Evolutionary conservation across 2,888 invertebrate genomes (phyloP), one percentile per base, ranked within the genome.

Genomic region (Mimas tiliae): DNA sequence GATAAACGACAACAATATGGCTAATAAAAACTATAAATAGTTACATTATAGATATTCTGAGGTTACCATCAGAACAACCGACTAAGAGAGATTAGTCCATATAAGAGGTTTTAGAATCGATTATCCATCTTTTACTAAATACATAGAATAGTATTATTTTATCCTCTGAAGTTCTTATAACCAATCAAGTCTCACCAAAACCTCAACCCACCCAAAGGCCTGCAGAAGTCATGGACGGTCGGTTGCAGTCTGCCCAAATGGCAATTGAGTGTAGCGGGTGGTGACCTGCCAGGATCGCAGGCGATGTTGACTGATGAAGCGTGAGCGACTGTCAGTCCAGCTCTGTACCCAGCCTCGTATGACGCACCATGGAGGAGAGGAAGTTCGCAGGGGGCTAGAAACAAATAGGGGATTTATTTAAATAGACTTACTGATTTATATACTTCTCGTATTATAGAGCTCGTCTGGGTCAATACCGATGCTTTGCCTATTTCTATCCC

Each of bases 251-350:
- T 91, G 0, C 96, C 96, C 65, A 95, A 83, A 63, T 95, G 93
- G 72, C 96, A 96, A 76, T 95, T 95, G 4, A 96, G 90, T 0
- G 95, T 95, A 4, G 95, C 94, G 0, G 90, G 85, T 67, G 95
- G 94, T 45, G 95, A 88, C 65, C 94, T 78, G 1, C 94, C 94
- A 0, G 88, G 77, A 27, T 96, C 96, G 74, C 97, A 97, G 65
- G 96, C 96, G 69, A 96, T 96, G 68, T 94, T 95, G 9, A 98
- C 97, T 0, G 95, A 95, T 0, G 97, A 96, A 0, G 97, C 97
- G 78, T 97, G 97, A 0, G 96, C 96, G 33, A 98, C 97, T 0
- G 96, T 97, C 6, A 97, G 93, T 0, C 97, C 97, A 1, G 96
- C 95, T 55, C 97, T 91, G 87, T 97, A 97, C 0, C 97, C 97